phyloP scores from a whole-genome alignment of 2,888 invertebrate genomes.

The Volucella zonaria region DNA sequence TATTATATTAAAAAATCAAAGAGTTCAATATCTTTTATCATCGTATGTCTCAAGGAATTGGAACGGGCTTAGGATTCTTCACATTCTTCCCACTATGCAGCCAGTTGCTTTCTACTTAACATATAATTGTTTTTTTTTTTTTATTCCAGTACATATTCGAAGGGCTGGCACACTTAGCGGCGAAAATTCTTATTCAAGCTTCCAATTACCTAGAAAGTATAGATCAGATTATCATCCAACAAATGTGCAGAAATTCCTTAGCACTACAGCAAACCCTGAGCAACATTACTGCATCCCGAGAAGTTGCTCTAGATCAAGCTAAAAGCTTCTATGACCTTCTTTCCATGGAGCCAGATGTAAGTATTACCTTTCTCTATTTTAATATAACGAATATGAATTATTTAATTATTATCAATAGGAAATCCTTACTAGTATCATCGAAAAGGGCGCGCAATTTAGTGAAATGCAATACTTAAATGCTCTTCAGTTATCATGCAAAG shows the following conservation, averaged over 20 bases:
- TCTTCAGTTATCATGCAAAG: constrained; percentile 89
- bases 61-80: not conserved
- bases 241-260: constrained; percentile 93
- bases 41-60: too few species aligned
- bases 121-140: constrained; percentile 60
- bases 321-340: constrained; percentile 94
- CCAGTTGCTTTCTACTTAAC: not conserved
- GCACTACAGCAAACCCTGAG: constrained; percentile 93
- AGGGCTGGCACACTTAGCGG: constrained; percentile 91
- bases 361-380: constrained; percentile 59
- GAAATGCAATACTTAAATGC: constrained; percentile 94
- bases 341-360: constrained; percentile 91
- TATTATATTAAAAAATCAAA: too few species aligned
- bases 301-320: constrained; percentile 94
- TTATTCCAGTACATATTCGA: constrained; percentile 91
- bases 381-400: not conserved
- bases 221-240: constrained; percentile 91
- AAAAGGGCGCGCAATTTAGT: constrained; percentile 93
- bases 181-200: constrained; percentile 91
- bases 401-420: constrained; percentile 85
- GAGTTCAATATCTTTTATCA: too few species aligned
- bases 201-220: constrained; percentile 91
- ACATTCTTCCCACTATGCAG: constrained; percentile 26
- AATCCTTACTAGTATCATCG: constrained; percentile 91
- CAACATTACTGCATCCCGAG: constrained; percentile 91